Conservation (phyloP, 2,797 vertebrate genomes). For the Phoeniculus purpureus region DNA sequence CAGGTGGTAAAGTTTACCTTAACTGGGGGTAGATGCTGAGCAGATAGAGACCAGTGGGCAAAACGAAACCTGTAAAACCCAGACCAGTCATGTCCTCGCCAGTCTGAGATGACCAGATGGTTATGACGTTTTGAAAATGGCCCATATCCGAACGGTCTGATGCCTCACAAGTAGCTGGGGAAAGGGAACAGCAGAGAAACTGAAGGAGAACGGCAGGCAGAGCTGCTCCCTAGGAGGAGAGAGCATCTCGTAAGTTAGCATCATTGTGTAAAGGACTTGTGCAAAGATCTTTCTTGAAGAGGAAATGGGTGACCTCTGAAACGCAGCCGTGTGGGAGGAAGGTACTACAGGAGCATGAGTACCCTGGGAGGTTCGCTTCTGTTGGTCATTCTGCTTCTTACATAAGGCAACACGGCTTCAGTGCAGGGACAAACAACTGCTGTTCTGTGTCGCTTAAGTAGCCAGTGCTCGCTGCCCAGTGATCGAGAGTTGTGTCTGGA, state of each 20-base stretch:
- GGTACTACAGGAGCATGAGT: background rate
- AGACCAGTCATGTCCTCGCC: background rate
- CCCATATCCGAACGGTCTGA: background rate
- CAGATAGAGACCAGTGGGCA: background rate
- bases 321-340: background rate
- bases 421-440: background rate
- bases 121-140: background rate
- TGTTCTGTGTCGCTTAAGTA: conserved; percentile 22
- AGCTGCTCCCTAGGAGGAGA: background rate
- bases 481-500: background rate
- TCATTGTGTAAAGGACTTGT: background rate
- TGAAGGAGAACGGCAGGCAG: background rate
- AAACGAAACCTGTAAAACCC: background rate
- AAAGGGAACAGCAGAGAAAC: background rate
- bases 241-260: background rate
- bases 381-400: background rate
- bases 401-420: background rate
- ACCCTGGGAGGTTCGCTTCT: background rate
- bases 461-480: background rate
- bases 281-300: background rate
- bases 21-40: background rate
- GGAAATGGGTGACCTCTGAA: background rate
- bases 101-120: background rate
- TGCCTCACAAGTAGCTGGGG: background rate
- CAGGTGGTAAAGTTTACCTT: background rate